Percentiles rank a stretch among this genome's conserved stretches.
These are phyloP conservation scores for Selenia dentaria DNA, from an alignment of 2,888 invertebrate genomes.

Conservation along the genomic window DNA sequence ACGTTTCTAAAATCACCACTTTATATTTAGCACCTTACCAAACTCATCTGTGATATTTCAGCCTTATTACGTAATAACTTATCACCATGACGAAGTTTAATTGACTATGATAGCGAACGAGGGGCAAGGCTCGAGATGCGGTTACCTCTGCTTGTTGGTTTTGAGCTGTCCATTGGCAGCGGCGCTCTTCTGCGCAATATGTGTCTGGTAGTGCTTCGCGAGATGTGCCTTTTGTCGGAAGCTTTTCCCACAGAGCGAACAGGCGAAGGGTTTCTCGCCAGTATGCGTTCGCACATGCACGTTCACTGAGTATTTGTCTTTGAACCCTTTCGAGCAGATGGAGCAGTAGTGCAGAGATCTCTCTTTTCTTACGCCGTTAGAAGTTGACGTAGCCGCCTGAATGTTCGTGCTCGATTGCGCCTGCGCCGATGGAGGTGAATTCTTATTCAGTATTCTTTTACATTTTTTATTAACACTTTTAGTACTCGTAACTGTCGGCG, in stretches of 20 bases:
- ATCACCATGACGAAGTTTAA: constrained; percentile 74
- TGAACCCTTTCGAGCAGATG: constrained; percentile 97
- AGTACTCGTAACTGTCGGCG: constrained; percentile 85
- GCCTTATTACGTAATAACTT: constrained; percentile 72
- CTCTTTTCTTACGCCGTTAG: constrained; percentile 92
- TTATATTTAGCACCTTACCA: constrained; percentile 80
- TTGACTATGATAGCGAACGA: constrained; percentile 66
- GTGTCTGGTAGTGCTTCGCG: constrained; percentile 97
- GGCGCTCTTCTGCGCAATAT: constrained; percentile 93
- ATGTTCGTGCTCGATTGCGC: constrained; percentile 66
- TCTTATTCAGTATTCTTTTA: constrained; percentile 85
- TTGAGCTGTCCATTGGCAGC: constrained; percentile 86
- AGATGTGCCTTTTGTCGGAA: constrained; percentile 96
- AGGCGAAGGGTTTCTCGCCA: constrained; percentile 98
- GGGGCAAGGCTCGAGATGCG: constrained; percentile 36
- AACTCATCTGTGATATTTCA: constrained; percentile 80
- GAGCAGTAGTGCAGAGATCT: constrained; percentile 95
- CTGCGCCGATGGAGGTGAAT: constrained; percentile 69
- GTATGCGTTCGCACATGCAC: constrained; percentile 99
- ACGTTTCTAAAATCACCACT: constrained; percentile 68
- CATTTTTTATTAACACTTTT: constrained; percentile 89
- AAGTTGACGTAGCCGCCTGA: constrained; percentile 85
- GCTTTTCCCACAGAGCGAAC: constrained; percentile 96
- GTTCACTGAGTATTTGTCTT: constrained; percentile 98
- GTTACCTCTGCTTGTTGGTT: constrained; percentile 81